A percentile compares a stretch with the other conserved stretches of the same genome.
Conservation (phyloP, 1,140 invertebrate genomes). For the Atopsyche davidsoni region DNA sequence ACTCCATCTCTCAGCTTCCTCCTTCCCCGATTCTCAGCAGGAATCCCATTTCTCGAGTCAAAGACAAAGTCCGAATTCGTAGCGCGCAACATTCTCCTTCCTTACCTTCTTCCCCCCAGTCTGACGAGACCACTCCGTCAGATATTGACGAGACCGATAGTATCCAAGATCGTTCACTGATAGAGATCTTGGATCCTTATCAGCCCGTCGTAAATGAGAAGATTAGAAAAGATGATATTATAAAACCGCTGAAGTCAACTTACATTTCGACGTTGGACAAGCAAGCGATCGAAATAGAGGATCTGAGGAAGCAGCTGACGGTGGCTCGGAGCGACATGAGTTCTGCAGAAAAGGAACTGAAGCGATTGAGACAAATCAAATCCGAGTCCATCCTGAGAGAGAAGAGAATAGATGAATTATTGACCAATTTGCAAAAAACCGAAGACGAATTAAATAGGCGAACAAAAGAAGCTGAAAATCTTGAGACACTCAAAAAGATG, state of each 20-base stretch:
- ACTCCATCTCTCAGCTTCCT: slow-evolving; percentile 53
- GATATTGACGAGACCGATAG: slow-evolving; percentile 46
- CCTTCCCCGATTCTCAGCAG: slow-evolving; percentile 67
- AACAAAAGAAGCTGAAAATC: slow-evolving; percentile 62
- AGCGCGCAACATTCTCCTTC: slow-evolving; percentile 49
- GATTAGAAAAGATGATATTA: slow-evolving; percentile 44
- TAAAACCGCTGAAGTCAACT: slow-evolving; percentile 45
- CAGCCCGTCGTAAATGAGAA: slow-evolving; percentile 33
- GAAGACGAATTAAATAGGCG: slow-evolving; percentile 63
- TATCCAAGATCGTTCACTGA: slow-evolving; percentile 39
- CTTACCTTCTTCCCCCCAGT: slow-evolving; percentile 55
- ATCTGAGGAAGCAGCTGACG: slow-evolving; percentile 52
- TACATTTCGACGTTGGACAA: slow-evolving; percentile 55
- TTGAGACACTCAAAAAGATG: slow-evolving; percentile 56
- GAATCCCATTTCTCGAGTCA: slow-evolving; percentile 68
- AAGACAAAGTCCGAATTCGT: slow-evolving; percentile 63
- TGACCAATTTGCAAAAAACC: slow-evolving; percentile 60
- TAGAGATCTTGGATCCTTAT: slow-evolving; percentile 33
- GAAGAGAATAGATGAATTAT: slow-evolving; percentile 65
- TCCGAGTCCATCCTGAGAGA: slow-evolving; percentile 57
- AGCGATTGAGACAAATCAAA: slow-evolving; percentile 62
- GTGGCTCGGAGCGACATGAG: slow-evolving; percentile 41
- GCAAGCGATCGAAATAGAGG: slow-evolving; percentile 62
- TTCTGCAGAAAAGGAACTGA: slow-evolving; percentile 59
- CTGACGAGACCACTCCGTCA: slow-evolving; percentile 37